Evolutionary conservation across 2,113 vertebrate genomes (phyloP), one percentile per base, ranked within the genome.

Genomic region (Paracanthobrama guichenoti): DNA sequence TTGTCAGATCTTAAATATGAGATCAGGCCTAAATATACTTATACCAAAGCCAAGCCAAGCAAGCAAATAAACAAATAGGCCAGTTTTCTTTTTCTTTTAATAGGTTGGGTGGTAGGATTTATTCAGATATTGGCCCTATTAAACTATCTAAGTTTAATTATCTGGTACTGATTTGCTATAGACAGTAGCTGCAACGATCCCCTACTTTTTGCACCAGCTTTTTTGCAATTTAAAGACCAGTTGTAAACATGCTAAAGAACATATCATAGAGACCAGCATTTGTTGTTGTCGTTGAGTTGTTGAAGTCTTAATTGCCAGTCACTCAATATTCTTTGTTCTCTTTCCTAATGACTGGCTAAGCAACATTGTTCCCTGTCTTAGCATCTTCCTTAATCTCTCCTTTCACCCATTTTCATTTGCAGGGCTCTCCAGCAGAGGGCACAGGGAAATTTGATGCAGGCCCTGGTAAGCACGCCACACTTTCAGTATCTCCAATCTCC

Each of bases 341-440:
- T 11, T 31, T 66, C 26, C 55, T 66, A 76, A 78, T 31, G 67
- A 69, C 50, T 18, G n/a, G 10, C 18, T 57, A 9, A 59, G 28
- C 35, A 39, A 53, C 39, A 31, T 28, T 66, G 26, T 64, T 67
- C 22, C 3, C 46, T 69, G 35, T 22, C 57, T 71, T 50, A 20
- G 72, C 53, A 48, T 64, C n/a, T 79, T 2, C 53, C 9, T 13
- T 83, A 12, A 80, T 66, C 79, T 80, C 48, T 13, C 4, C 80
- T 78, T 77, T 73, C n/a, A 80, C 14, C 87, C 59, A 85, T 83
- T 88, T 77, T 86, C 50, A 50, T 14, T 55, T 73, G 31, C 89
- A 95, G 94, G 85, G 89, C 92, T 93, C 90, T 92, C 93, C 93
- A 94, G 89, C 81, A 93, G 94, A 89, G 94, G 93, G 93, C 93